These are phyloP conservation scores for Rhagonycha fulva DNA, from an alignment of 2,888 invertebrate species.

Conservation along the genomic window DNA sequence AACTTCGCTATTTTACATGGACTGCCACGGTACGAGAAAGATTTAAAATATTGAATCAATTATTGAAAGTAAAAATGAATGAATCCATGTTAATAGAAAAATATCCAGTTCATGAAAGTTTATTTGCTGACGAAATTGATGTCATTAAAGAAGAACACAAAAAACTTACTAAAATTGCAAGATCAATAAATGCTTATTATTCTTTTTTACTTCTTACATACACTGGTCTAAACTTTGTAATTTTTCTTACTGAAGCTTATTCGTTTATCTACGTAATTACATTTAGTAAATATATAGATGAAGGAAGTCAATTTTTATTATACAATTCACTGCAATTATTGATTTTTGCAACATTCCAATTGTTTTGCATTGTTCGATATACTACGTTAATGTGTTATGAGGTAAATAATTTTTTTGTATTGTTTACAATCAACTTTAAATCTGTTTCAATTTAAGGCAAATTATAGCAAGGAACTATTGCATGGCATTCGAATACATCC, in stretches of 20 bases:
- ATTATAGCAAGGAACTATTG: slow-evolving; percentile 31
- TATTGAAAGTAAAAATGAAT: slow-evolving; percentile 14
- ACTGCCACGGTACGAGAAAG: slow-evolving; percentile 13
- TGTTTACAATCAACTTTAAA: neutral
- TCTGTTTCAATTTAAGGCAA: slow-evolving; percentile 30
- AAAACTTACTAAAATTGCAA: slow-evolving; percentile 13
- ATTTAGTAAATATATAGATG: neutral
- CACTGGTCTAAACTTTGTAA: slow-evolving; percentile 15
- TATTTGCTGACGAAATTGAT: slow-evolving; percentile 17
- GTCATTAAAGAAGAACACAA: slow-evolving; percentile 21
- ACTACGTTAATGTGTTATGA: slow-evolving; percentile 9
- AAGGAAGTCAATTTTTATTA: neutral
- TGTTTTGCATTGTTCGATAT: slow-evolving; percentile 6
- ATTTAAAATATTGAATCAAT: slow-evolving; percentile 12
- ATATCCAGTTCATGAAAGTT: slow-evolving; percentile 21
- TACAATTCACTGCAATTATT: neutral
- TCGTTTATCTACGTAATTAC: slow-evolving; percentile 8
- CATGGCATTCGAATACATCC: slow-evolving; percentile 33
- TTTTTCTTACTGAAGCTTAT: slow-evolving; percentile 11
- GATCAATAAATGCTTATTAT: slow-evolving; percentile 17
- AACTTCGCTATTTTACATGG: slow-evolving; percentile 22
- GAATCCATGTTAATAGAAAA: slow-evolving; percentile 14
- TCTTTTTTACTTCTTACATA: slow-evolving; percentile 22
- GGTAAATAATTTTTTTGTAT: neutral
- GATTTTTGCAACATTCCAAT: neutral